These are phyloP conservation scores for Anguilla obscura DNA, from an alignment of 2,797 vertebrate genomes.

Conservation along the genomic window DNA sequence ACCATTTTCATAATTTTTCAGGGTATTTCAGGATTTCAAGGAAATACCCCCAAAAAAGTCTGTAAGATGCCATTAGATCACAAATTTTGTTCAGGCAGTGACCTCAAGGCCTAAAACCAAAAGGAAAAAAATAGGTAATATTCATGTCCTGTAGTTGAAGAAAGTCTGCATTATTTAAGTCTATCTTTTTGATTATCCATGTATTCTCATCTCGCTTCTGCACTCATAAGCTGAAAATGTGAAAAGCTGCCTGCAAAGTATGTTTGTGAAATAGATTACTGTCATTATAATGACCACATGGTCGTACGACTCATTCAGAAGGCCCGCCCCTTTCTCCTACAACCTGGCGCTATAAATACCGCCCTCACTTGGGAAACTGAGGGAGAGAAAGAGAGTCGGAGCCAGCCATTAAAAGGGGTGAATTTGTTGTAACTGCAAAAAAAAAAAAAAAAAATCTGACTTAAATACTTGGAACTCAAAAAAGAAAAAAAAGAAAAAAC, in stretches of 20 bases:
- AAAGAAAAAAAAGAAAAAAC: neutral
- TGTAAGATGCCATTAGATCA: neutral
- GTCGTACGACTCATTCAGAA: conserved; percentile 39
- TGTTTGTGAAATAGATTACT: conserved; percentile 41
- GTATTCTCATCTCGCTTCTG: neutral
- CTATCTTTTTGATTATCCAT: neutral
- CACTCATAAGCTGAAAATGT: conserved; percentile 15
- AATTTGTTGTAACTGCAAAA: conserved; percentile 3
- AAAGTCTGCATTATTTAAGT: neutral
- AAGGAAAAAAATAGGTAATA: neutral
- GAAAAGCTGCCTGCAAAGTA: neutral
- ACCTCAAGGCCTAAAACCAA: neutral
- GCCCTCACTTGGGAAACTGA: conserved; percentile 24
- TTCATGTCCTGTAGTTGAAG: neutral
- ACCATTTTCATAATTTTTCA: neutral
- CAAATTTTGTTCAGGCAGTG: neutral
- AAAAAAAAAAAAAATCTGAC: neutral
- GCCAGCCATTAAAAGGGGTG: neutral
- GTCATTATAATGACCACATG: conserved; percentile 45
- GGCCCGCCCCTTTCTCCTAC: conserved; percentile 47
- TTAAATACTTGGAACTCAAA: neutral
- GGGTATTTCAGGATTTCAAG: neutral
- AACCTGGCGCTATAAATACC: conserved; percentile 50
- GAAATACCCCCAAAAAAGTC: neutral
- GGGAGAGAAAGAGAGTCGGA: conserved; percentile 35